Evolutionary conservation across 2,113 vertebrate genomes (phyloP).

Genomic region (Gobio gobio): DNA sequence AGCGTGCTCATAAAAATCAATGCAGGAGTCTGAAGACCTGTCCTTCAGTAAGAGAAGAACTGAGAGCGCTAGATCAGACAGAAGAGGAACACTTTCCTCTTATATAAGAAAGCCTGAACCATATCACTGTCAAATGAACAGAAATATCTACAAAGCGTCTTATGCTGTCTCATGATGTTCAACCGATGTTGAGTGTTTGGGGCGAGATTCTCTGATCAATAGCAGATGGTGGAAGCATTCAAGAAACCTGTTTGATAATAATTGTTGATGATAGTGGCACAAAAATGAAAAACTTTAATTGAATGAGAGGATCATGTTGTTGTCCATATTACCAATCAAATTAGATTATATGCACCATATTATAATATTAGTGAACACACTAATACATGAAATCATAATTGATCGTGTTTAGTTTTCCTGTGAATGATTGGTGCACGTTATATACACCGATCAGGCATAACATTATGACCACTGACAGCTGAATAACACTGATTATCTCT

Average conservation of each 20-base stretch:
- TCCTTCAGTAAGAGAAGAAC: conserved; percentile 51
- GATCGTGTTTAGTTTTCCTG: background rate
- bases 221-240: background rate
- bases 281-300: background rate
- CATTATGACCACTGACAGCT: too few species aligned
- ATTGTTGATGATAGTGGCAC: background rate
- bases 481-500: too few species aligned
- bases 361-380: background rate
- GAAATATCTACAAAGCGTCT: conserved; percentile 1
- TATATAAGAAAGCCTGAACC: background rate
- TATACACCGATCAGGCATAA: too few species aligned
- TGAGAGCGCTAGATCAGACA: conserved; percentile 28
- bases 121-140: background rate
- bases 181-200: background rate
- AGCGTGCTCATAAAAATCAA: conserved; percentile 57
- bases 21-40: conserved; percentile 50
- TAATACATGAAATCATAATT: background rate
- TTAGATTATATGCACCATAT: background rate
- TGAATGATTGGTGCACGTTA: too few species aligned
- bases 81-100: background rate
- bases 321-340: background rate
- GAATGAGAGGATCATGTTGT: background rate
- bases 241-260: background rate
- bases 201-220: background rate
- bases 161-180: background rate